A percentile compares a stretch with the other conserved stretches of the same genome.
Conservation (phyloP, 2,113 vertebrate genomes). For the Siphamia tubifer region DNA sequence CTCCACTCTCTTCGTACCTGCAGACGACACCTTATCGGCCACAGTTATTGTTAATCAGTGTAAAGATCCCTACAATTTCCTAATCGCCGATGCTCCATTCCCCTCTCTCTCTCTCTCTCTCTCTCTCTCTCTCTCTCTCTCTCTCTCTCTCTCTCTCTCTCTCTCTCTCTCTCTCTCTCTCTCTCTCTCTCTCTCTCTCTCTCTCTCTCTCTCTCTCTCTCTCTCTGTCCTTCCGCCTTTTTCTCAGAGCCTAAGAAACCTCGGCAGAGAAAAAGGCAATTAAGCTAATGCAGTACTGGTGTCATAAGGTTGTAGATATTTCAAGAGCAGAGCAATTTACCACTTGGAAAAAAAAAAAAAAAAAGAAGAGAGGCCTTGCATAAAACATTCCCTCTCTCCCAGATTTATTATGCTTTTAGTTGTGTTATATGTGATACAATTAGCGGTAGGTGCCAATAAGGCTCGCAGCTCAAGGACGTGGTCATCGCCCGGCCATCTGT, state of each 20-base stretch:
- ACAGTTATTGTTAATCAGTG: constrained; percentile 56
- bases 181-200: neutral
- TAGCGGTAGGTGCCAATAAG: constrained; percentile 93
- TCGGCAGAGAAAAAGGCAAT: constrained; percentile 85
- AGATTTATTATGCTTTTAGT: constrained; percentile 99
- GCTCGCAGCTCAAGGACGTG: constrained; percentile 89
- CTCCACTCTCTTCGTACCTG: constrained; percentile 24
- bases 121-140: constrained; percentile 21
- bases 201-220: constrained; percentile 20
- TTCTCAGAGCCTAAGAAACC: constrained; percentile 55
- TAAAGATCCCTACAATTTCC: constrained; percentile 46
- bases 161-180: constrained; percentile 24
- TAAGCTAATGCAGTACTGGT: constrained; percentile 93
- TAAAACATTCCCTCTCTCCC: constrained; percentile 86
- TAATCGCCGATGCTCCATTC: neutral
- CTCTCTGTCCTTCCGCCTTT: neutral
- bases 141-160: neutral
- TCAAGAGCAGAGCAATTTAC: constrained; percentile 96
- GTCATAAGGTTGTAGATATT: constrained; percentile 98
- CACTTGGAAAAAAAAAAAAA: constrained; percentile 87
- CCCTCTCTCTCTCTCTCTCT: neutral
- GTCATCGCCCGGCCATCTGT: constrained; percentile 92
- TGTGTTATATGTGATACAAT: constrained; percentile 96
- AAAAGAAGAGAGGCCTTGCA: constrained; percentile 88
- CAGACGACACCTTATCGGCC: constrained; percentile 18